Conservation (phyloP, 2,113 vertebrate genomes). For the Ivindomyrus marchei region DNA sequence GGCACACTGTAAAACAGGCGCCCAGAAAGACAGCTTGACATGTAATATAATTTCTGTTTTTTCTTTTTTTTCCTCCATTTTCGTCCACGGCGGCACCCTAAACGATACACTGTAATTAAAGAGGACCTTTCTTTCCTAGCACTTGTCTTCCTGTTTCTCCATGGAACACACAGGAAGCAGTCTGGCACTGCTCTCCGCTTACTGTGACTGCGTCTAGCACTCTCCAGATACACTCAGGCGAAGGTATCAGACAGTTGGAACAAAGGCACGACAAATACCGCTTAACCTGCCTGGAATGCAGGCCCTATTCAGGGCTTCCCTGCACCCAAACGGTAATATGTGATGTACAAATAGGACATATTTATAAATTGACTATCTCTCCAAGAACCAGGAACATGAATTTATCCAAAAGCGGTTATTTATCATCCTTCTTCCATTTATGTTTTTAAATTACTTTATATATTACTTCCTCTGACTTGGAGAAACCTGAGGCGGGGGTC, state of each 20-base stretch:
- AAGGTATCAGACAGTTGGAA: slow-evolving; percentile 16
- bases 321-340: background rate
- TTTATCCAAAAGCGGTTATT: background rate
- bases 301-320: slow-evolving; percentile 14
- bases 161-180: slow-evolving; percentile 59
- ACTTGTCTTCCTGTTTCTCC: slow-evolving; percentile 37
- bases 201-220: slow-evolving; percentile 41
- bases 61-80: slow-evolving; percentile 5
- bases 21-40: slow-evolving; percentile 60
- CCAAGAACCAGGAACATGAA: background rate
- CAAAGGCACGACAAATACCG: slow-evolving; percentile 10
- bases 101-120: slow-evolving; percentile 64
- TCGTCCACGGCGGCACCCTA: slow-evolving; percentile 37
- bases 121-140: slow-evolving; percentile 35
- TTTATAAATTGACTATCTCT: background rate
- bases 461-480: background rate
- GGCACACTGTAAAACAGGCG: slow-evolving; percentile 45
- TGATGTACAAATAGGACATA: background rate
- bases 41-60: slow-evolving; percentile 57
- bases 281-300: slow-evolving; percentile 16
- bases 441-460: background rate
- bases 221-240: slow-evolving; percentile 37
- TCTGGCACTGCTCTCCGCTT: slow-evolving; percentile 55
- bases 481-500: background rate
- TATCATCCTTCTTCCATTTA: background rate